Conservation (phyloP, 1,140 invertebrate genomes). For the Bombyx mandarina region DNA sequence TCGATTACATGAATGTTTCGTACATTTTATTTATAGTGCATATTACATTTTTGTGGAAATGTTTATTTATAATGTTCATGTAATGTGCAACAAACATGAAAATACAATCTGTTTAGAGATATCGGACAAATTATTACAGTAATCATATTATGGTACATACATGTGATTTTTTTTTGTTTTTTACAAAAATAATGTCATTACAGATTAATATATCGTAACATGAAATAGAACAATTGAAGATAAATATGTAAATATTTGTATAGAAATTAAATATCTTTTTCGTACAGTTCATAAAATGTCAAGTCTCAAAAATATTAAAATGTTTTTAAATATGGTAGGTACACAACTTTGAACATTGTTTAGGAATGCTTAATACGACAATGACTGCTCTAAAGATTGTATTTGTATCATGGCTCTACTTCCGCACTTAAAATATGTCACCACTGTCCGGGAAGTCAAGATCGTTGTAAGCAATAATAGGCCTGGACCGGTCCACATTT, state of each 20-base stretch:
- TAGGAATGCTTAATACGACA: slow-evolving; percentile 21
- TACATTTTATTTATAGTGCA: slow-evolving; percentile 15
- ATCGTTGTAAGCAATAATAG: slow-evolving; percentile 86
- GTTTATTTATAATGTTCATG: too few relatives aligned
- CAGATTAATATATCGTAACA: too few relatives aligned
- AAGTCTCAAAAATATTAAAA: slow-evolving; percentile 1
- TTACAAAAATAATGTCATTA: neutral
- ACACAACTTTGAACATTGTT: neutral
- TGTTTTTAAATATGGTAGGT: neutral
- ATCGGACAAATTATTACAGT: too few relatives aligned
- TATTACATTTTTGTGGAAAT: too few relatives aligned
- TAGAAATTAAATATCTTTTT: too few relatives aligned
- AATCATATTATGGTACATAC: too few relatives aligned
- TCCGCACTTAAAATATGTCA: slow-evolving; percentile 74
- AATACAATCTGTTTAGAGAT: too few relatives aligned
- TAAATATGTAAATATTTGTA: too few relatives aligned
- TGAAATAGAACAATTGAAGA: too few relatives aligned
- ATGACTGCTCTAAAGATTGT: slow-evolving; percentile 5
- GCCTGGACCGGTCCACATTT: slow-evolving; percentile 75
- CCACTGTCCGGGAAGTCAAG: slow-evolving; percentile 83
- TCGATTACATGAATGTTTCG: slow-evolving; percentile 8
- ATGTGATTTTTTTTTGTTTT: too few relatives aligned
- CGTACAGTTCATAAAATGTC: too few relatives aligned
- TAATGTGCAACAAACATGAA: too few relatives aligned
- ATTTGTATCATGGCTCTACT: slow-evolving; percentile 1